Base-by-base conservation (phyloP, 1,140 invertebrate species). In the Saxidomus purpurata region DNA sequence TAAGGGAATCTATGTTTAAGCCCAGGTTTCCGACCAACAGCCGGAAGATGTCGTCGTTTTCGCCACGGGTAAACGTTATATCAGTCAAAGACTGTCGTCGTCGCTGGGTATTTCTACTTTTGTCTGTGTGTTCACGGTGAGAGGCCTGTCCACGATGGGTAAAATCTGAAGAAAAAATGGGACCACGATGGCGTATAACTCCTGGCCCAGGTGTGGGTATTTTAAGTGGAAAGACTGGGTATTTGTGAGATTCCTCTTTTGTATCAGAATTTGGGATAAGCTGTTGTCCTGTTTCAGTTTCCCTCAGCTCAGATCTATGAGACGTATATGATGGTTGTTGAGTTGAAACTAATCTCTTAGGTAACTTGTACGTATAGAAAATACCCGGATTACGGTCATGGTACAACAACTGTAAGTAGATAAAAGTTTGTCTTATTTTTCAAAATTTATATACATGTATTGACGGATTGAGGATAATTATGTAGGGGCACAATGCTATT, bases 371-470 rank as follows among this genome's bases (percentile, higher is more conserved):
- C 13, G 89, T 79, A 80, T 94, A 95, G 49, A 91, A 86, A 22
- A 95, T 92, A 1, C 94, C 94, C 15, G 93, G 92, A 89, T 94
- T 95, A 43, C 89, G 61, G 22, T 91, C 84, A 80, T 94, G 93
- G 49, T 90, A 92, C 49, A 94, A 84, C 6, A 95, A 47, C 94
- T 94, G 89, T 31, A 93, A 91, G 11, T 71, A 25, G 74, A 90
- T 38, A 67, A 82, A n/a, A n/a, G n/a, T n/a, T n/a, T n/a, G n/a
- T n/a, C n/a, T n/a, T n/a, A n/a, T n/a, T n/a, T n/a, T n/a, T n/a
- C n/a, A n/a, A n/a, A n/a, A n/a, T n/a, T n/a, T n/a, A n/a, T n/a
- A n/a, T n/a, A n/a, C n/a, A n/a, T n/a, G n/a, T n/a, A n/a, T n/a
- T n/a, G n/a, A n/a, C n/a, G n/a, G n/a, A n/a, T n/a, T n/a, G n/a